Evolutionary conservation across 1,140 invertebrate genomes (phyloP), one percentile per base, ranked within the genome.

Genomic region (Linepithema humile): DNA sequence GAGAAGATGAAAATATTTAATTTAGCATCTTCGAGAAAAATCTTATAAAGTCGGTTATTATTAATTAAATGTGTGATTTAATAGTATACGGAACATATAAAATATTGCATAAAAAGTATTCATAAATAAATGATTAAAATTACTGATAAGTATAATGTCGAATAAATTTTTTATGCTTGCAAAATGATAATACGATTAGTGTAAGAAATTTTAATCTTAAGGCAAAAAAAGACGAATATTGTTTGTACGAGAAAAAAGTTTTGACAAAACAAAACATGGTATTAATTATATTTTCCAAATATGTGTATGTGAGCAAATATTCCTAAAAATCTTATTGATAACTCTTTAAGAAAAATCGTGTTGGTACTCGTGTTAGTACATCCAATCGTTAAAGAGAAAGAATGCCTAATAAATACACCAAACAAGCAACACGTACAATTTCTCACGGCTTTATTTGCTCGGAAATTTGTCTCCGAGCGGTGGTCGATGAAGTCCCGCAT

Each of bases 391-490:
- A 4, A 20, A 75, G n/a, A 48, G n/a, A 17, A 69, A 2, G 38
- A 1, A 7, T 2, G 10, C 17, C 10, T 69, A 69, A 78, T 43
- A 50, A 26, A 12, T 40, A 50, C n/a, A 2, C 23, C 64, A 80
- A 40, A 80, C 55, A 70, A 57, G n/a, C 64, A 43, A 48, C 17
- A 12, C 48, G 26, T 1, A 20, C 26, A 80, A 80, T 40, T 80
- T 69, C 15, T 45, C 23, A 17, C 5, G 15, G 15, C 20, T 69
- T 65, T 55, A 69, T 38, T 70, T 69, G 69, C 23, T 48, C 23
- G 12, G 23, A 53, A 70, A 80, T 80, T 78, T 80, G 48, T 80
- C 75, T 57, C 26, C 23, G 23, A 10, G 17, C 35, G 45, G 35
- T 29, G 64, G 59, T 48, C 12, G 59, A 67, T 67, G 20, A 59